A percentile compares a stretch with the other conserved stretches of the same genome.
These are phyloP conservation scores for Ceratina japonica DNA, from an alignment of 1,140 invertebrate genomes.

Conservation along the genomic window DNA sequence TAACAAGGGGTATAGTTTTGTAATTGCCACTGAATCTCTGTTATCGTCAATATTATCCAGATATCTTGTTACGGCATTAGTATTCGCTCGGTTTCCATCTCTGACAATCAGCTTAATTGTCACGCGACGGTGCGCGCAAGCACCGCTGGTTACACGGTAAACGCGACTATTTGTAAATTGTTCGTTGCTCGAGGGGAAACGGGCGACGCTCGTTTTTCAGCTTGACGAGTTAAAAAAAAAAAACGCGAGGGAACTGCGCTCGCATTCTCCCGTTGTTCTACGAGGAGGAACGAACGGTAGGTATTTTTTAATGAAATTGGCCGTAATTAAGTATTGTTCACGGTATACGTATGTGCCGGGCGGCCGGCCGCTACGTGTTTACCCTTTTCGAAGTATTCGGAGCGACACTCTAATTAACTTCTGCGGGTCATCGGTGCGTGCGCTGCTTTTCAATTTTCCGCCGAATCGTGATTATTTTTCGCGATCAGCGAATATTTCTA, in stretches of 20 bases:
- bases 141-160: neutral
- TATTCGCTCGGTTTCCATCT: conserved; percentile 50
- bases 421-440: neutral
- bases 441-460: conserved; percentile 7
- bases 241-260: too few relatives aligned
- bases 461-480: conserved; percentile 21
- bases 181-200: conserved; percentile 32
- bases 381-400: neutral
- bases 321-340: neutral
- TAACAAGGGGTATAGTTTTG: conserved; percentile 9
- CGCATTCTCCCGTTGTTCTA: neutral
- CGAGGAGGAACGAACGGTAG: neutral
- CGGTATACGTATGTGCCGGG: neutral
- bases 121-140: conserved; percentile 30
- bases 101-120: conserved; percentile 62
- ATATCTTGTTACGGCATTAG: conserved; percentile 56
- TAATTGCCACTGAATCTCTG: neutral
- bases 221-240: too few relatives aligned
- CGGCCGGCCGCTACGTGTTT: neutral
- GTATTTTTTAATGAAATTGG: neutral
- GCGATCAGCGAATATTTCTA: conserved; percentile 40
- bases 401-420: neutral
- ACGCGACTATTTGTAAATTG: conserved; percentile 60
- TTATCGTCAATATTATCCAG: neutral
- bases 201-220: neutral